These are phyloP conservation scores for Branchinecta sandiegonensis DNA, from an alignment of 2,888 invertebrate genomes.

Conservation along the genomic window DNA sequence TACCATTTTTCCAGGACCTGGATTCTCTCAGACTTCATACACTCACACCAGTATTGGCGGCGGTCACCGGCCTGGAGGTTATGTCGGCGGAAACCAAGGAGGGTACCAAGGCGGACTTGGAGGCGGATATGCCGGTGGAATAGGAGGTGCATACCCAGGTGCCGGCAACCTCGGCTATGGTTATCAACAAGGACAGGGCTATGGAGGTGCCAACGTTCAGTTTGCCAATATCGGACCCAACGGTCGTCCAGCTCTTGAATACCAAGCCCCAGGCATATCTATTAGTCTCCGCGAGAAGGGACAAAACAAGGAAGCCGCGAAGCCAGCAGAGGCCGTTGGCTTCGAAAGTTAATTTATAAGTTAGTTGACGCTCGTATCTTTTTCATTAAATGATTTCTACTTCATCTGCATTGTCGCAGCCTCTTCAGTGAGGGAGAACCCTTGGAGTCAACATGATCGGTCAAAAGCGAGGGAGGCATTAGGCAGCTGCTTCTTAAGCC, in stretches of 20 bases:
- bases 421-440: too few species aligned
- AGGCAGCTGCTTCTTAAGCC: too few species aligned
- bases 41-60: background rate
- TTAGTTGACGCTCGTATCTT: too few species aligned
- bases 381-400: too few species aligned
- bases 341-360: too few species aligned
- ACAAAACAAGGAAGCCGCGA: background rate
- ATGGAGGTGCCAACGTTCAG: conserved; percentile 10
- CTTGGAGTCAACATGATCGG: too few species aligned
- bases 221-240: conserved; percentile 13
- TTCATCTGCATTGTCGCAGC: too few species aligned
- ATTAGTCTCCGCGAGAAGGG: background rate
- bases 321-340: background rate
- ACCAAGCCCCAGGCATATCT: background rate
- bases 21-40: too few species aligned
- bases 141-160: background rate
- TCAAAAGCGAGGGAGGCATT: too few species aligned
- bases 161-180: background rate
- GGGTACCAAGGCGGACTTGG: background rate
- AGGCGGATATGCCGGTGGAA: background rate
- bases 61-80: background rate
- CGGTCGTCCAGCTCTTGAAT: conserved; percentile 5
- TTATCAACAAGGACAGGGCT: conserved; percentile 11
- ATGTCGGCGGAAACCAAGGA: background rate
- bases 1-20: too few species aligned